These are phyloP conservation scores for Pseudopodoces humilis DNA, from an alignment of 2,113 vertebrate species.

Conservation along the genomic window DNA sequence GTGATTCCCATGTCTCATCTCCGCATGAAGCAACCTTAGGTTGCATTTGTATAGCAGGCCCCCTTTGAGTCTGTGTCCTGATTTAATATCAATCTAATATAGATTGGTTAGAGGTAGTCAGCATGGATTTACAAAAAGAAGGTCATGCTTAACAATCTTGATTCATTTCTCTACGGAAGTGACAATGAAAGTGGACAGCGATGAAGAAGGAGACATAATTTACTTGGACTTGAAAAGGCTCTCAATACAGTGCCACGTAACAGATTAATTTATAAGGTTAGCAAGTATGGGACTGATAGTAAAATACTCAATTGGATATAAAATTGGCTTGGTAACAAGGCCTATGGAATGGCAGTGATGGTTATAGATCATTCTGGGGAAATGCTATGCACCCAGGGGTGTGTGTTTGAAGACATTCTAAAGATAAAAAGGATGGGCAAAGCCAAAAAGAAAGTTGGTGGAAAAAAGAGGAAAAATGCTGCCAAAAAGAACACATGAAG, in stretches of 20 bases:
- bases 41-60: constrained; percentile 19
- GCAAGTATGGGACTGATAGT: constrained; percentile 46
- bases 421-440: neutral
- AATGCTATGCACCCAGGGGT: neutral
- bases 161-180: constrained; percentile 62
- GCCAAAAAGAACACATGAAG: neutral
- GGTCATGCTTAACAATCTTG: constrained; percentile 51
- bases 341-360: neutral
- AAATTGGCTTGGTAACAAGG: constrained; percentile 18
- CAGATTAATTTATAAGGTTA: constrained; percentile 71
- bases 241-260: constrained; percentile 42
- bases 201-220: constrained; percentile 67
- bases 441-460: neutral
- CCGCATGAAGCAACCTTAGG: neutral
- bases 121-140: constrained; percentile 55
- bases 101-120: constrained; percentile 67
- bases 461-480: neutral
- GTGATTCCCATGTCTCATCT: neutral
- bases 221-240: constrained; percentile 64
- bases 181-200: constrained; percentile 42
- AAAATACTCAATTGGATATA: constrained; percentile 50
- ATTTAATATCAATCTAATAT: constrained; percentile 52
- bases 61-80: constrained; percentile 22
- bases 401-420: neutral
- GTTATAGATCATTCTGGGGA: neutral